phyloP scores from a whole-genome alignment of 23 tunicate genomes.

The Trididemnum clinides region DNA sequence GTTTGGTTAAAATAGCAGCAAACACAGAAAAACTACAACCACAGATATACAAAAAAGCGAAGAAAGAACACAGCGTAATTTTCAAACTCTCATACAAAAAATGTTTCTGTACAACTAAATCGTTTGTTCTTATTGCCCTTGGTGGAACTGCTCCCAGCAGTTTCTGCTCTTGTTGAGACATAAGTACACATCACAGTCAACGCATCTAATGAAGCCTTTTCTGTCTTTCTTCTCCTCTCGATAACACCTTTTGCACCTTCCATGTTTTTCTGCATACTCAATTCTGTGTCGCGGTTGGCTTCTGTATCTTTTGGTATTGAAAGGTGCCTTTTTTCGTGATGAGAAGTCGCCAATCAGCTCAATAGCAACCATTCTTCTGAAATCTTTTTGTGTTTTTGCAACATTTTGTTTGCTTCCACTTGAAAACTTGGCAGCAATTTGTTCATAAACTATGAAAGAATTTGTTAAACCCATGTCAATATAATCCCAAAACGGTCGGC shows the following conservation, averaged over 20 bases:
- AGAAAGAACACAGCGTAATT: too few relatives aligned
- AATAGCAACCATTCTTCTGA: not conserved
- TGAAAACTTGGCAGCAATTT: not conserved
- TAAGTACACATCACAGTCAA: slow-evolving; percentile 1
- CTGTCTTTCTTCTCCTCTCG: not conserved
- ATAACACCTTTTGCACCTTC: slow-evolving; percentile 12
- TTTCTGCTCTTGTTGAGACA: slow-evolving; percentile 13
- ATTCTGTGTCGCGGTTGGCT: too few relatives aligned
- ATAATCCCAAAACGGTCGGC: slow-evolving; percentile 4
- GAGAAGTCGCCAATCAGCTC: not conserved
- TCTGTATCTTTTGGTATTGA: too few relatives aligned
- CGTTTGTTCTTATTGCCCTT: not conserved
- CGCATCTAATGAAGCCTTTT: slow-evolving; percentile 3
- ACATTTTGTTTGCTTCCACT: not conserved
- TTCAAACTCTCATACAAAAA: too few relatives aligned
- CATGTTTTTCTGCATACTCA: slow-evolving; percentile 5
- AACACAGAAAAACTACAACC: not conserved
- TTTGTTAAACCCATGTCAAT: slow-evolving; percentile 10
- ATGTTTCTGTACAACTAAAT: not conserved
- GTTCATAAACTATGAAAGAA: not conserved
- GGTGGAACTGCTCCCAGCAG: slow-evolving; percentile 17
- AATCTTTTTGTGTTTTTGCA: slow-evolving; percentile 1
- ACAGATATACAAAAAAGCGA: not conserved
- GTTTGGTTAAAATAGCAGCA: too few relatives aligned
- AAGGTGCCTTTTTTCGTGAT: not conserved